Base-by-base conservation (phyloP, 37 sponge, comb jelly and placozoan genomes). In the Chondrosia reniformis region DNA sequence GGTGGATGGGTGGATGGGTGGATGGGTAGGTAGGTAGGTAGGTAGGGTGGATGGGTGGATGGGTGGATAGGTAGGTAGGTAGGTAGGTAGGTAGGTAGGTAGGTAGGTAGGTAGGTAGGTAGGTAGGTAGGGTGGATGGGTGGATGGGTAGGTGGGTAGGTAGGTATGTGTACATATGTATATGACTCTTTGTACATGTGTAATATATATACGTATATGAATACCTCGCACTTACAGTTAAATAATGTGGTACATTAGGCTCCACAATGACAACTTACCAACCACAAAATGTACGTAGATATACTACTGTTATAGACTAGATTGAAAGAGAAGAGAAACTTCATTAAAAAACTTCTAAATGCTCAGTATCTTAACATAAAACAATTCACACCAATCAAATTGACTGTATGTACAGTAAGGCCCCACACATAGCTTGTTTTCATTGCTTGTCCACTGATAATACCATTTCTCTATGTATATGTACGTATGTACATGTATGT, bases 401-500 rank as follows among this genome's bases (percentile, higher is more conserved):
- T n/a, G n/a, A n/a, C n/a, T n/a, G n/a, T n/a, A n/a, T n/a, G n/a
- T n/a, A 49, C 15, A 15, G 52, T 49, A 49, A 19, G 52, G 52
- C 10, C 15, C 52, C 52, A 49, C 15, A 49, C 10, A 49, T 49
- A 15, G 52, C 52, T 49, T 49, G 52, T 49, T 49, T 49, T 49
- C 15, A 10, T 49, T n/a, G n/a, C n/a, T n/a, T 49, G 15, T 5
- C n/a, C 61, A 59, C 61, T 59, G 61, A 30, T 6, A 30, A 59
- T 6, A 6, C n/a, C 17, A 66, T 66, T 5, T 31, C 7, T 31
- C 19, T 66, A 66, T 66, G 63, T 62, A 62, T 62, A 62, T 62
- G 63, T 62, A 62, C 28, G 63, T 62, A 62, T 62, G 63, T 22
- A 62, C 63, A 62, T 62, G 63, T 62, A n/a, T 62, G 21, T 12